phyloP scores from a whole-genome alignment of 2,113 vertebrate species.

The Halichoerus grypus region DNA sequence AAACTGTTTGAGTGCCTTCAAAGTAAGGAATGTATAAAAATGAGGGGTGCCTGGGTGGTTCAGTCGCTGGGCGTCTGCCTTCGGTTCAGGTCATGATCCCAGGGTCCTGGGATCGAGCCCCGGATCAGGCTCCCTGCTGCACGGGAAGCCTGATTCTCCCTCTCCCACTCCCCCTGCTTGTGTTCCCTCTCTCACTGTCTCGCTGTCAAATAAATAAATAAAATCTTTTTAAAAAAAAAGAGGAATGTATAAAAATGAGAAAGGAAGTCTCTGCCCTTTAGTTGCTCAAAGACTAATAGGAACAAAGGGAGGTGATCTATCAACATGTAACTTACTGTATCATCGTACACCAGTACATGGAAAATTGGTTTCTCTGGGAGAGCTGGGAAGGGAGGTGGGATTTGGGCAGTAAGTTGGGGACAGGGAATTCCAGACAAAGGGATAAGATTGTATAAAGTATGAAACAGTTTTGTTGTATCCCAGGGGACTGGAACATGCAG shows the following conservation, averaged over 20 bases:
- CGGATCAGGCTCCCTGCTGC: no score
- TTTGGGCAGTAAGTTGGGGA: background rate
- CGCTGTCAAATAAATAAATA: no score
- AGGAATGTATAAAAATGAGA: background rate
- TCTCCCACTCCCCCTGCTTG: no score
- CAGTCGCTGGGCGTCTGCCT: no score
- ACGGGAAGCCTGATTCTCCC: no score
- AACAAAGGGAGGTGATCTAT: background rate
- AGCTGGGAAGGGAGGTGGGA: background rate
- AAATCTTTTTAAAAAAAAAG: background rate
- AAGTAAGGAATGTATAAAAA: background rate
- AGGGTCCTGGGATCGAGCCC: no score
- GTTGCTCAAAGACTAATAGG: background rate
- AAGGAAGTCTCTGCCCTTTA: background rate
- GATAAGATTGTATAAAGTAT: background rate
- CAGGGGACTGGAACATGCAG: background rate
- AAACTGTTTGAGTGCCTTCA: background rate
- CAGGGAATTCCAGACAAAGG: background rate
- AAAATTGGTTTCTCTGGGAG: background rate
- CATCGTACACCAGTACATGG: background rate
- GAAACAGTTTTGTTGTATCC: background rate
- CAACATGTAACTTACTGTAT: background rate
- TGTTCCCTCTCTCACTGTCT: no score
- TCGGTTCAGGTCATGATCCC: no score
- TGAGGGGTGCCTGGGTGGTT: background rate